phyloP scores from a whole-genome alignment of 2,113 vertebrate genomes.

The Burhinus oedicnemus region DNA sequence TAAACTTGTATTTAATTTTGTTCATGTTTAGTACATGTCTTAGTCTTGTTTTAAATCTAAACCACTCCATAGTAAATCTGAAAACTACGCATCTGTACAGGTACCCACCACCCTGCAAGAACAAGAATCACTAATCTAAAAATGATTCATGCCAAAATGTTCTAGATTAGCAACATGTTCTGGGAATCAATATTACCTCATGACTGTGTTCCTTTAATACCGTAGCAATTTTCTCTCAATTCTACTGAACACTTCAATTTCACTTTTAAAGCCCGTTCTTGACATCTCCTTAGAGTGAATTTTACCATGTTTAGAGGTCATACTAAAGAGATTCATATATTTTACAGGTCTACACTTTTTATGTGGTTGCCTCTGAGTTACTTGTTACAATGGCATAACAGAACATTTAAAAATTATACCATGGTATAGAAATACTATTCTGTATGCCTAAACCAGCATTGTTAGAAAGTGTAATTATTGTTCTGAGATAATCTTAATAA shows the following conservation, averaged over 20 bases:
- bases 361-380: not conserved
- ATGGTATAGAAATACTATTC: not conserved
- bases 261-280: not conserved
- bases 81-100: not conserved
- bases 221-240: not conserved
- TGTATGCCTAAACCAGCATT: not conserved
- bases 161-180: not conserved
- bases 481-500: not conserved
- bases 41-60: not conserved
- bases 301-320: not conserved
- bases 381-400: not conserved
- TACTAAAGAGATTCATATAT: not conserved
- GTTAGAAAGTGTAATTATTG: not conserved
- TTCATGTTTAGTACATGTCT: not conserved
- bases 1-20: not conserved
- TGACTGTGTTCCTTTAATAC: not conserved
- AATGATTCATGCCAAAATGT: not conserved
- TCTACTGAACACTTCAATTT: not conserved
- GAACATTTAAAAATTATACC: not conserved
- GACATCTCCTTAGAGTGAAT: not conserved
- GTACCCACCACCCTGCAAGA: not conserved
- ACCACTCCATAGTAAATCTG: rapidly evolving
- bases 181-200: not conserved
- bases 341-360: not conserved
- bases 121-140: not conserved